Evolutionary conservation across 2,888 invertebrate genomes (phyloP), one percentile per base, ranked within the genome.

Genomic region (Ichneumoninae sp.): DNA sequence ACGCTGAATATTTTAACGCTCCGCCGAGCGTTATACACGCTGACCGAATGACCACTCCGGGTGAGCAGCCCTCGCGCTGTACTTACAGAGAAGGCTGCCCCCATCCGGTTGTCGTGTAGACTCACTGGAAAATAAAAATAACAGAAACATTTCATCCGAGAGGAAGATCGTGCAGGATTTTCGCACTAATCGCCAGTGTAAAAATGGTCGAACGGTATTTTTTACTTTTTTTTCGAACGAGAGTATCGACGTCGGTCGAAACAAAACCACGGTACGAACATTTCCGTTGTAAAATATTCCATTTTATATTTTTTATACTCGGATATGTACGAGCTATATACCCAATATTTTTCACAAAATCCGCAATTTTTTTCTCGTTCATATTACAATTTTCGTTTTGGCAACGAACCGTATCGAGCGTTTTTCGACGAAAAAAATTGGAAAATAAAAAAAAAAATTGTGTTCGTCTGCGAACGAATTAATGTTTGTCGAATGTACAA

Each of bases 1-100:
- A 63, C 70, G 70, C 83, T 89, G 87, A 89, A 90, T 90, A 90
- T 90, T 90, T 88, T 85, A 89, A 87, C 83, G 85, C 81, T 86
- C 80, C 65, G 81, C 82, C 81, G 73, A 83, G 84, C 88, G 88
- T 85, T 87, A 88, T 84, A 86, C 87, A 88, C 88, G 87, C 88
- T 86, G 87, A 87, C 83, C 83, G 83, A 85, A 85, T 85, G 83
- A 81, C 83, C 86, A 86, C 77, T 65, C 73, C 30, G 16, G 33
- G 16, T 30, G 63, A 30, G 57, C 57, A 26, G 44, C 57, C 22
- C 57, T 26, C 26, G n/a, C 26, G 26, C 10, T 22, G 10, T 66
- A 69, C 30, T 70, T 54, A 47, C 52, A 40, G 70, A 73, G 4
- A 70, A 30, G 44, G 65, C 69, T 60, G 69, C 50, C 36, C 50